Evolutionary conservation across 2,797 vertebrate genomes (phyloP).

Genomic region (Dromococcyx pavoninus): DNA sequence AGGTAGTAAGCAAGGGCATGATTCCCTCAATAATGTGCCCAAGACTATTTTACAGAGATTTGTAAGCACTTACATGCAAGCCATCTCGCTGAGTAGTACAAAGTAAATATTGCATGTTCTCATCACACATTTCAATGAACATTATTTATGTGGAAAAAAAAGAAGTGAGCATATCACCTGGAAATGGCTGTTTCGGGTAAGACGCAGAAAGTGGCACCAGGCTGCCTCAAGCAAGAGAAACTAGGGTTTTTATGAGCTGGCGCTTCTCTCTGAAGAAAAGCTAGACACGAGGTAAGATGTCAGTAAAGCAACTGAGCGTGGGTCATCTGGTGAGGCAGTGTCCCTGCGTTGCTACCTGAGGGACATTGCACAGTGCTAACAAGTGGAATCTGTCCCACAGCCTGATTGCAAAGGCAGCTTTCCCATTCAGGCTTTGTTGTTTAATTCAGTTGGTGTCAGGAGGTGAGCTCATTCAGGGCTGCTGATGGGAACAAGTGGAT

Average conservation of each 20-base stretch:
- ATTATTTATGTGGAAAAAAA: not conserved
- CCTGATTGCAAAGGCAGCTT: slow-evolving; percentile 28
- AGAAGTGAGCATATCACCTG: not conserved
- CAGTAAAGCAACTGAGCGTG: not conserved
- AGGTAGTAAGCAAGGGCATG: not conserved
- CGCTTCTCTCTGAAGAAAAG: not conserved
- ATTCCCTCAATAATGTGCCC: not conserved
- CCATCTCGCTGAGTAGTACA: not conserved
- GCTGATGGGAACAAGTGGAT: slow-evolving; percentile 62
- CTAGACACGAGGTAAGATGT: not conserved
- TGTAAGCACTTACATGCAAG: not conserved
- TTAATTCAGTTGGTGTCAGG: slow-evolving; percentile 54
- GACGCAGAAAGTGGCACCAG: not conserved
- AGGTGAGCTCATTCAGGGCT: slow-evolving; percentile 51
- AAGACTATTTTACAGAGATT: not conserved
- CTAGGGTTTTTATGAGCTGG: not conserved
- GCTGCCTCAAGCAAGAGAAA: not conserved
- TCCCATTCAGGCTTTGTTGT: slow-evolving; percentile 49
- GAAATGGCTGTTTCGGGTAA: not conserved
- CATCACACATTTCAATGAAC: not conserved
- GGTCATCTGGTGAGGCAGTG: not conserved
- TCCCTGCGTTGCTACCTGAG: not conserved
- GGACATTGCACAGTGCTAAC: not conserved
- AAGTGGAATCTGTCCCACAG: not conserved
- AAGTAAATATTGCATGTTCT: not conserved